Conservation (phyloP, 2,113 vertebrate species). For the Zingel zingel region DNA sequence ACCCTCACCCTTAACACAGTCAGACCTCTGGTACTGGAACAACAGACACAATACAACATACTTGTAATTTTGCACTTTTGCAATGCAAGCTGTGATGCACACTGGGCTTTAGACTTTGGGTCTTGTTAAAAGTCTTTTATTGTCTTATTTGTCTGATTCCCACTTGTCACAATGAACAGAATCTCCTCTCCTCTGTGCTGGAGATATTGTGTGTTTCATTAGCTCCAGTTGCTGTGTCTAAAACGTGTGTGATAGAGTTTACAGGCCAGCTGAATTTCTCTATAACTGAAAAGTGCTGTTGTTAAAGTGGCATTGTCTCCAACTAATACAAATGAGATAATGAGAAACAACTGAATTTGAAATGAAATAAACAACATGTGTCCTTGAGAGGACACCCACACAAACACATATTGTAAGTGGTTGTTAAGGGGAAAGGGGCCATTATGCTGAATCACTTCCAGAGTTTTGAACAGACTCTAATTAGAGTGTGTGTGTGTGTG, state of each 20-base stretch:
- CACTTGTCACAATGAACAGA: background rate
- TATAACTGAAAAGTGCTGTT: background rate
- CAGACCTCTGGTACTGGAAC: background rate
- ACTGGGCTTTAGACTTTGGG: background rate
- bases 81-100: background rate
- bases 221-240: constrained; percentile 1
- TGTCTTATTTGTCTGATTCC: background rate
- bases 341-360: background rate
- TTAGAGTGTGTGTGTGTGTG: constrained; percentile 22
- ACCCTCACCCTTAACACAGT: background rate
- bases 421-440: background rate
- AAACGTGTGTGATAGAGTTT: constrained; percentile 4
- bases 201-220: background rate
- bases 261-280: constrained; percentile 2
- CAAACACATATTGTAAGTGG: background rate
- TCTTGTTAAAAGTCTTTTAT: constrained; percentile 1
- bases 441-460: constrained; percentile 17
- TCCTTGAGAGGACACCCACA: constrained; percentile 1
- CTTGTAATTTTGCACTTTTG: background rate
- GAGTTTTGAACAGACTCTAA: constrained; percentile 23
- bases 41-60: background rate
- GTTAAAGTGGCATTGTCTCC: background rate
- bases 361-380: constrained; percentile 9
- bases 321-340: constrained; percentile 14
- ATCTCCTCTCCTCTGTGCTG: background rate